Percentiles rank a stretch among this genome's conserved stretches.
Evolutionary conservation across 2,797 vertebrate genomes (phyloP).

Genomic region (Micromesistius poutassou): DNA sequence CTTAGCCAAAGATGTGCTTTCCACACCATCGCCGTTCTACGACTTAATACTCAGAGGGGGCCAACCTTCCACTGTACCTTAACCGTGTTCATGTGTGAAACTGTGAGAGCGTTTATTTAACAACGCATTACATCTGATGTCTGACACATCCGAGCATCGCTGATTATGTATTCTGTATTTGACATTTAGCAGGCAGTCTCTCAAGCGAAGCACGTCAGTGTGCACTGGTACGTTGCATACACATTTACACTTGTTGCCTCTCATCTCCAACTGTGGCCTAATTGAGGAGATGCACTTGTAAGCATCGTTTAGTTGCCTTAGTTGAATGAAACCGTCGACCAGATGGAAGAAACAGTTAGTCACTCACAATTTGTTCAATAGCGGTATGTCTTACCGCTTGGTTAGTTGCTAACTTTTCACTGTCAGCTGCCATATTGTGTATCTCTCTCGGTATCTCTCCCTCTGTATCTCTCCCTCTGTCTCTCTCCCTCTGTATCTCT

Average conservation of each 20-base stretch:
- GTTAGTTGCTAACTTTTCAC: no score
- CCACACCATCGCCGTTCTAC: no score
- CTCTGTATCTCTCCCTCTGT: no score
- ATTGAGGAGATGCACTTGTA: slow-evolving; percentile 47
- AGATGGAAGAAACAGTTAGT: slow-evolving; percentile 58
- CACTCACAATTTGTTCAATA: background rate
- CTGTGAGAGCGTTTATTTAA: background rate
- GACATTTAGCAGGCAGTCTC: slow-evolving; percentile 47
- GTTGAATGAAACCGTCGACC: slow-evolving; percentile 52
- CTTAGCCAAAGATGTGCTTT: background rate
- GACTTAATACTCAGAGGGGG: no score
- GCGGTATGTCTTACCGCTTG: no score
- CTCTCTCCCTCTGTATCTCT: no score
- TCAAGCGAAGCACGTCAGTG: slow-evolving; percentile 15
- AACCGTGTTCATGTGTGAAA: no score
- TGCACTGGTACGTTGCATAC: slow-evolving; percentile 41
- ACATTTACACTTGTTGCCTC: slow-evolving; percentile 47
- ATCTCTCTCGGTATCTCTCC: no score
- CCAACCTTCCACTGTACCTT: no score
- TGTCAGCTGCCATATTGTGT: background rate
- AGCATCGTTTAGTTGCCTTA: slow-evolving; percentile 57
- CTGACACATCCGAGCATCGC: background rate
- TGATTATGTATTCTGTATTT: slow-evolving; percentile 50
- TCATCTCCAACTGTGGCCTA: slow-evolving; percentile 49
- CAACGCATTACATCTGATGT: background rate